Evolutionary conservation across 2,113 vertebrate species (phyloP), one percentile per base, ranked within the genome.

Genomic region (Myocastor coypus): DNA sequence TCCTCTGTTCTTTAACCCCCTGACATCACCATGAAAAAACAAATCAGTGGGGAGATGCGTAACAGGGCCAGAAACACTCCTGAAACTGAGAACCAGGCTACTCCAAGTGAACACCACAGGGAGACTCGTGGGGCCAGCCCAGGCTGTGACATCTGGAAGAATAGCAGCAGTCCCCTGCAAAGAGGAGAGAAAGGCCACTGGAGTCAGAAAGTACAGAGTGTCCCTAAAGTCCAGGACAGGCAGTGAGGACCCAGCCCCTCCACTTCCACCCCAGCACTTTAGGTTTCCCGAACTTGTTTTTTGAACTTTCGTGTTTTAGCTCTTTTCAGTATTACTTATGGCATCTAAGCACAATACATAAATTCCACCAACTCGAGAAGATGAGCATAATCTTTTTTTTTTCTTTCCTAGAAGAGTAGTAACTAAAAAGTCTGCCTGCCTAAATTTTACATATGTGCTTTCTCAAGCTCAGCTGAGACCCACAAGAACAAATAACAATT

Each of bases 401-500:
- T 46, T 32, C 63, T 81, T 64, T 81, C 37, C 50, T 6, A 46
- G 46, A 19, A 55, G 14, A 40, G 5, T 26, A 42, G 14, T 28
- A 34, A 32, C 26, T 52, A 46, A 83, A 83, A 68, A 80, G 22
- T 30, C 16, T 77, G n/a, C 24, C 46, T 55, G 42, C 50, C 69
- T 78, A 78, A 52, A 75, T 75, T 34, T 55, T 16, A 68, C 26
- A 10, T 42, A 19, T 30, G 7, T 3, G 55, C 26, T 46, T 52
- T 80, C 22, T 69, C 71, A 69, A 77, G 73, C 26, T 34, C 20
- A 83, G 84, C 42, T 34, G 66, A 92, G 52, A 83, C 26, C 26
- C 52, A 52, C 37, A 83, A n/a, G 68, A 94, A 91, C 75, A 93
- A 93, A 94, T 13, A 42, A 42, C 6, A 84, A 24, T 68, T 81